Percentiles rank a stretch among this genome's conserved stretches.
Evolutionary conservation across 2,113 vertebrate species (phyloP).

Genomic region (Scytalopus superciliaris): DNA sequence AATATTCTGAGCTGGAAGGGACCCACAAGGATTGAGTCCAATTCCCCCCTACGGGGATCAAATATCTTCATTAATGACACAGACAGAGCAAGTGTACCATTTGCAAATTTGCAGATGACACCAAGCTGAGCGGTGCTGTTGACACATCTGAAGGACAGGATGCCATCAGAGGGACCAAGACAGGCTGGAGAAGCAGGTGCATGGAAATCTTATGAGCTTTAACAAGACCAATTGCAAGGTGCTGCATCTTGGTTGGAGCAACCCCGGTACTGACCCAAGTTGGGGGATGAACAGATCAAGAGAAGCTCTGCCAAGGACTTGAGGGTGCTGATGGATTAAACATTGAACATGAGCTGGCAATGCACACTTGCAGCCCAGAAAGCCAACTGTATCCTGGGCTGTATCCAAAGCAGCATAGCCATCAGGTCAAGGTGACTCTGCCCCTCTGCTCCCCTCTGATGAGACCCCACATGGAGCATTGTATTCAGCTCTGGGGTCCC

Average conservation of each 20-base stretch:
- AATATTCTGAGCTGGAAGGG: neutral
- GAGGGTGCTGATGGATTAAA: neutral
- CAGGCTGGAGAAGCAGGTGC: neutral
- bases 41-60: neutral
- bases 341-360: neutral
- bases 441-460: neutral
- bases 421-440: neutral
- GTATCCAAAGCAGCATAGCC: fast-evolving
- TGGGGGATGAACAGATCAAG: neutral
- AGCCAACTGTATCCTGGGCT: too few species aligned
- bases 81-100: neutral
- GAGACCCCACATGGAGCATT: neutral
- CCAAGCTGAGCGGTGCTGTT: neutral
- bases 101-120: neutral
- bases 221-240: neutral
- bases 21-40: neutral
- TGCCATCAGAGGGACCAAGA: neutral
- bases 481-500: neutral
- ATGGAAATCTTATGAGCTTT: neutral
- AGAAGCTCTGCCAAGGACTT: neutral
- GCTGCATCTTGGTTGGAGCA: neutral
- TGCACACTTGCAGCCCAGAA: neutral
- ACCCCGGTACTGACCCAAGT: neutral
- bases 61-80: neutral
- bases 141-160: neutral